Conservation (phyloP, 2,888 invertebrate genomes). For the Drosophila mettleri region DNA sequence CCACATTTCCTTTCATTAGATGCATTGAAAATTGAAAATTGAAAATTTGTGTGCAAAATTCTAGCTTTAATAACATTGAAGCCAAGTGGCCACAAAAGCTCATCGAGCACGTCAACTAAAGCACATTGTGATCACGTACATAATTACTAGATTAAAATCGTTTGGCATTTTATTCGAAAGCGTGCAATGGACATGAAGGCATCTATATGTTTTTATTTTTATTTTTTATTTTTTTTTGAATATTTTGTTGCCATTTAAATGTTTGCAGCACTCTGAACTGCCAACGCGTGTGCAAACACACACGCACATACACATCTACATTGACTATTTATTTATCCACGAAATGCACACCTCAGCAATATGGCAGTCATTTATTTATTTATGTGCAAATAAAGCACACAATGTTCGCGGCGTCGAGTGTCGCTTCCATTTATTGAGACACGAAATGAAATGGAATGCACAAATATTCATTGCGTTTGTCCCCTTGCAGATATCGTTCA, state of each 20-base stretch:
- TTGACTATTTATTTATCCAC: background rate
- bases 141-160: conserved; percentile 1
- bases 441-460: background rate
- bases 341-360: conserved; percentile 21
- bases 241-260: conserved; percentile 6
- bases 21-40: background rate
- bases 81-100: background rate
- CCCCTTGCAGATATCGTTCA: background rate
- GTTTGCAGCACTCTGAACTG: conserved; percentile 6
- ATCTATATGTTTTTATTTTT: background rate
- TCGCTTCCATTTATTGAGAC: conserved; percentile 8
- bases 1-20: background rate
- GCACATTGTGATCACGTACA: conserved; percentile 1
- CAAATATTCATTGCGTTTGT: conserved; percentile 7
- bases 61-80: background rate
- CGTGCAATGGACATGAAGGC: background rate
- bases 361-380: conserved; percentile 17
- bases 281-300: background rate
- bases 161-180: conserved; percentile 6
- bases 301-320: background rate
- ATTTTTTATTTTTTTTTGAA: background rate
- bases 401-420: conserved; percentile 6
- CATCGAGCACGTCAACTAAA: conserved; percentile 1
- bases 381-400: conserved; percentile 10
- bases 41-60: background rate